Base-by-base conservation (phyloP, 2,888 invertebrate genomes). In the Melinaea marsaeus region DNA sequence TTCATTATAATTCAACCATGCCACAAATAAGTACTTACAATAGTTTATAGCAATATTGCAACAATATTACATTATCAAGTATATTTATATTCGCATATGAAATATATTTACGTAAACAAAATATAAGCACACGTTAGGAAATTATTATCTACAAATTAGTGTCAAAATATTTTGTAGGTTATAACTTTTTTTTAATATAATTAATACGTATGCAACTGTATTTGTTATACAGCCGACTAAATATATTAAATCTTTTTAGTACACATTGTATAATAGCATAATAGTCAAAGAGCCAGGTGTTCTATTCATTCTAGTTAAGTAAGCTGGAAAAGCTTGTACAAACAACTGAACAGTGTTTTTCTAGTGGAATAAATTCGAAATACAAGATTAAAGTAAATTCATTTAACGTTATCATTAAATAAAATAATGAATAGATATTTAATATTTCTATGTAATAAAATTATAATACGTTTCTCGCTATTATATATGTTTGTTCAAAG, bases 1-100 rank as follows among this genome's bases (percentile, higher is more conserved):
- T 55, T 55, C 54, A 51, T 59, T 46, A 62, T 56, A 55, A 33
- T 37, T 46, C 45, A 37, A 59, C 37, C n/a, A n/a, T 32, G 32
- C 54, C 13, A 55, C 61, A 63, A 42, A 54, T 46, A 13, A 60
- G 46, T 58, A 34, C 7, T 22, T 55, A 55, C 37, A 13, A 33
- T 42, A 54, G 54, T 76, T 51, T 32, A 32, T 32, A 51, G 32
- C 51, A 51, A 51, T 32, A 51, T 51, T 51, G 32, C 5, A 32
- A 51, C 51, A 32, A 22, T 46, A 13, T n/a, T 46, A 46, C 46
- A 2, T n/a, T 7, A 46, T 46, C n/a, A n/a, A 11, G n/a, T 46
- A 46, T 22, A 22, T 22, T 22, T 22, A 22, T 22, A 22, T 22
- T 22, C 22, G 22, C 22, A 22, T 22, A 22, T 22, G 22, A 22